These are phyloP conservation scores for Philopotamus ludificatus DNA, from an alignment of 1,140 invertebrate species.

Conservation along the genomic window DNA sequence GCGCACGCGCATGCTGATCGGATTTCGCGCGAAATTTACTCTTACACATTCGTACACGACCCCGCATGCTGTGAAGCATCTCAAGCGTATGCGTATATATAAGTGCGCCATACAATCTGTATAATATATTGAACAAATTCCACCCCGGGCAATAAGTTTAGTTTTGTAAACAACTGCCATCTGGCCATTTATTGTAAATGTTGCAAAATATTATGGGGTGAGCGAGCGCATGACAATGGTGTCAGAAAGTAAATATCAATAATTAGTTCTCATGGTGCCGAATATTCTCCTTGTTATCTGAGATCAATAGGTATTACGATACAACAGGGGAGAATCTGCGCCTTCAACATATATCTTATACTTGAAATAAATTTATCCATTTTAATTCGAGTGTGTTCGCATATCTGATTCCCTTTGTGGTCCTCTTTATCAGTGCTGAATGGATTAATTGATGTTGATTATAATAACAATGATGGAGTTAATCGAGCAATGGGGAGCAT, in stretches of 20 bases:
- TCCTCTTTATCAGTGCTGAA: neutral
- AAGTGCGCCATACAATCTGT: constrained; percentile 7
- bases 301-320: no score
- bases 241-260: neutral
- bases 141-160: constrained; percentile 1
- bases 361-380: no score
- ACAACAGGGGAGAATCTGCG: no score
- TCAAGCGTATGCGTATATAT: constrained; percentile 7
- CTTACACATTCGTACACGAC: neutral
- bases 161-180: constrained; percentile 25
- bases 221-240: neutral
- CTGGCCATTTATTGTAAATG: constrained; percentile 25
- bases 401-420: no score
- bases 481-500: neutral
- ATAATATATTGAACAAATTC: constrained; percentile 13
- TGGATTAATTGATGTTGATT: constrained; percentile 12
- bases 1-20: no score
- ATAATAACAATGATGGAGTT: constrained; percentile 19
- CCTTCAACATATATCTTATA: no score
- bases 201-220: neutral
- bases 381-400: no score
- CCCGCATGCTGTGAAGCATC: constrained; percentile 2
- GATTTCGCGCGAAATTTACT: no score
- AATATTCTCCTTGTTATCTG: no score
- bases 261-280: no score